Evolutionary conservation across 2,797 vertebrate species (phyloP).

Genomic region (Sphenopsis melanotis): DNA sequence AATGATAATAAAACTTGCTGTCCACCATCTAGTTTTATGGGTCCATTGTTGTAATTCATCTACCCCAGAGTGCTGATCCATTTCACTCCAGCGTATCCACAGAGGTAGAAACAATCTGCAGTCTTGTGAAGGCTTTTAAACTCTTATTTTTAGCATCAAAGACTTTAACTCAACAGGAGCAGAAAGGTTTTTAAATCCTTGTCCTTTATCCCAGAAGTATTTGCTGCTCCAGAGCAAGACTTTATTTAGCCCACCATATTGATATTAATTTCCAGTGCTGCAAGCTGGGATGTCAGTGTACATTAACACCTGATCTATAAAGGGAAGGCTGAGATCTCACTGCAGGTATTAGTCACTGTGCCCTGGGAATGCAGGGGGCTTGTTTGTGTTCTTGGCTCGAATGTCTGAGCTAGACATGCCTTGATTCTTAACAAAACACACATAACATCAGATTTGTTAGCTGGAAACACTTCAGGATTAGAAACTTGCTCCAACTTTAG

Average conservation of each 20-base stretch:
- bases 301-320: constrained; percentile 83
- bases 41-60: background rate
- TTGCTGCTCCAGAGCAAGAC: constrained; percentile 63
- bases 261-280: constrained; percentile 75
- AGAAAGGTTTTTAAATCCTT: constrained; percentile 73
- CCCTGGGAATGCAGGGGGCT: constrained; percentile 59
- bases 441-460: constrained; percentile 6
- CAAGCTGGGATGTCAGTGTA: constrained; percentile 73
- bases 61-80: background rate
- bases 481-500: background rate
- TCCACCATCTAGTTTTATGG: background rate
- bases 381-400: constrained; percentile 62
- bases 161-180: constrained; percentile 63
- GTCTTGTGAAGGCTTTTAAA: constrained; percentile 1
- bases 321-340: constrained; percentile 74
- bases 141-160: constrained; percentile 67
- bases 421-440: constrained; percentile 69
- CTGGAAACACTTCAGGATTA: background rate
- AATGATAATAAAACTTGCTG: background rate
- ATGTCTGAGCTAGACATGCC: constrained; percentile 45
- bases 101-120: constrained; percentile 1
- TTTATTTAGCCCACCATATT: constrained; percentile 69
- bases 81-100: background rate
- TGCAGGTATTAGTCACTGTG: constrained; percentile 71
- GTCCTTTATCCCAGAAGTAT: constrained; percentile 38